Conservation (phyloP, 2,797 vertebrate species). For the Champsocephalus gunnari region DNA sequence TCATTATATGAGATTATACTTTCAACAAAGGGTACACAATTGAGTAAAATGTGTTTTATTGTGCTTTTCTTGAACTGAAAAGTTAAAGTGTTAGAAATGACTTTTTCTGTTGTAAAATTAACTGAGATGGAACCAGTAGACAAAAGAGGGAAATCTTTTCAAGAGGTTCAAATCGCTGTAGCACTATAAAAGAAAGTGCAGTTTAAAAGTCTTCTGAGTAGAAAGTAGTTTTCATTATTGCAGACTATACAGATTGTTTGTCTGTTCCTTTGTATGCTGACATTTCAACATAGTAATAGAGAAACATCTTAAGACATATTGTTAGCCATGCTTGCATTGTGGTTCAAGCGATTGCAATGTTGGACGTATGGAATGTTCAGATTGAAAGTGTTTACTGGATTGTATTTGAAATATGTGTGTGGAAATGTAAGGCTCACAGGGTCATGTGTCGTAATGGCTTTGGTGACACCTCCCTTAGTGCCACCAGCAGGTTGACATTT, state of each 20-base stretch:
- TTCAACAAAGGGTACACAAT: conserved; percentile 29
- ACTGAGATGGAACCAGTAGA: conserved; percentile 24
- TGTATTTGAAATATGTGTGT: background rate
- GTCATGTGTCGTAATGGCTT: background rate
- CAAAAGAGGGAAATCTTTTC: background rate
- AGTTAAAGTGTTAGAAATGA: conserved; percentile 10
- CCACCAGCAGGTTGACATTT: conserved; percentile 12
- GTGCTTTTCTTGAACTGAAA: conserved; percentile 33
- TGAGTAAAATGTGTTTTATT: conserved; percentile 36
- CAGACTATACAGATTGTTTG: background rate
- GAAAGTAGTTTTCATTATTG: background rate
- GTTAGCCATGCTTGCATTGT: background rate
- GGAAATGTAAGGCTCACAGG: background rate
- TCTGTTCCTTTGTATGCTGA: background rate
- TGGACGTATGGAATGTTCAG: background rate
- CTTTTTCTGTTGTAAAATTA: background rate
- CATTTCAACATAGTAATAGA: background rate
- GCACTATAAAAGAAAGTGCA: background rate
- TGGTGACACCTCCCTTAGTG: background rate
- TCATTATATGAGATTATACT: conserved; percentile 29
- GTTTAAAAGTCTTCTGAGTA: background rate
- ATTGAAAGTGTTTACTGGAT: background rate
- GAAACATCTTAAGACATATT: background rate
- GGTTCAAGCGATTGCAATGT: background rate
- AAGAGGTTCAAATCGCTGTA: conserved; percentile 4